Evolutionary conservation across 2,113 vertebrate species (phyloP), one percentile per base, ranked within the genome.

Genomic region (Heloderma charlesbogerti): DNA sequence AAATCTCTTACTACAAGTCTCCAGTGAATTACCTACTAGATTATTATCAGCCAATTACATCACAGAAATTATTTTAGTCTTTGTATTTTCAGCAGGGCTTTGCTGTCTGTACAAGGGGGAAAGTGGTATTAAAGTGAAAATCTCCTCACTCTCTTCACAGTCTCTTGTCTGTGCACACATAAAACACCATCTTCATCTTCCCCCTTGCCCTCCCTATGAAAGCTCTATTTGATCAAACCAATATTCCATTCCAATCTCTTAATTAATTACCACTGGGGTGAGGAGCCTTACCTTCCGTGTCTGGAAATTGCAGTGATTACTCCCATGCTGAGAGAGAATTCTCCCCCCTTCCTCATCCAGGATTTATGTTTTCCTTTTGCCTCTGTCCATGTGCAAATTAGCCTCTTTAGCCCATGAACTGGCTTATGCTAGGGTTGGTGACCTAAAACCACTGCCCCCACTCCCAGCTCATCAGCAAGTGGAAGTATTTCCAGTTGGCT

Each of bases 401-500:
- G 89, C 72, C 90, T 89, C 83, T 78, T 78, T 34, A 82, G 66
- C 13, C 66, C 8, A 91, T 40, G 93, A 92, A 91, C 86, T 91
- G 91, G 94, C 89, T 96, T 87, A 92, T 94, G 92, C 91, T 89
- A 90, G 69, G 83, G 94, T 93, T 93, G 94, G 87, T 95, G 96
- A 96, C 95, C 94, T 0, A 22, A 95, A 95, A 94, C 90, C 92
- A 93, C 74, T 95, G 94, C 31, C 27, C 10, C 79, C 22, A 6
- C 78, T 31, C 8, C n/a, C 43, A 94, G 82, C 94, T 96, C 96
- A 96, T 96, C 95, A 97, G 91, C 94, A 88, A 92, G 87, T 91
- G 83, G 92, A 95, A 94, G 96, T 96, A 94, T 95, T 96, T 95
- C 95, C 96, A 96, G 95, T 95, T 94, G 96, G 94, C 94, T 95